Conservation (phyloP, 2,113 vertebrate genomes). For the Cebidichthys violaceus region DNA sequence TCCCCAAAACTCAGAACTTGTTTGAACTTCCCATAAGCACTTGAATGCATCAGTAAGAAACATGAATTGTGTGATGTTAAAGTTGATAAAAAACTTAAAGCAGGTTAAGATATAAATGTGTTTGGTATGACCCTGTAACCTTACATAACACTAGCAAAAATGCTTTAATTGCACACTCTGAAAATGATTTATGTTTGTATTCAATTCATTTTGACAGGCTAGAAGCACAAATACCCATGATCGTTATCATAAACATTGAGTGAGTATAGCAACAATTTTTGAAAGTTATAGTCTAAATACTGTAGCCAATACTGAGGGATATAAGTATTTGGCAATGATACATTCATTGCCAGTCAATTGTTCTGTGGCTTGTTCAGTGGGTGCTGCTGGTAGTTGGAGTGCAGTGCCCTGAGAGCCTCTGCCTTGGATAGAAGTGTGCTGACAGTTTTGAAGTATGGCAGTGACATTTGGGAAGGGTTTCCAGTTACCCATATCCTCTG, state of each 20-base stretch:
- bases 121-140: not conserved
- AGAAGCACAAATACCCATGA: not conserved
- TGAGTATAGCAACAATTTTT: not conserved
- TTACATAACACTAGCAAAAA: not conserved
- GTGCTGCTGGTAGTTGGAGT: conserved; percentile 29
- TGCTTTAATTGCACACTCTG: not conserved
- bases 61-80: not conserved
- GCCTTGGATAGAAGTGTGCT: conserved; percentile 66
- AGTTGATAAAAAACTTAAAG: not conserved
- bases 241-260: not conserved
- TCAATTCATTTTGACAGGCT: not conserved
- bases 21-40: not conserved
- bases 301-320: not conserved
- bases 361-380: conserved; percentile 51
- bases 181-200: not conserved
- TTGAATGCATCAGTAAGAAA: not conserved
- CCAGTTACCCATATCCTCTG: conserved; percentile 73
- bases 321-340: conserved; percentile 44
- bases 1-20: no score
- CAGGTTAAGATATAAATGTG: not conserved
- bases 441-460: conserved; percentile 77
- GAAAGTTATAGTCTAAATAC: not conserved
- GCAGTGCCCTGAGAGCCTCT: conserved; percentile 47
- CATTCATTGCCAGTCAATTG: conserved; percentile 42
- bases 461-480: conserved; percentile 79